Conservation (phyloP, 53 echinoderm and acorn worm genomes). For the Arbacia lixula region DNA sequence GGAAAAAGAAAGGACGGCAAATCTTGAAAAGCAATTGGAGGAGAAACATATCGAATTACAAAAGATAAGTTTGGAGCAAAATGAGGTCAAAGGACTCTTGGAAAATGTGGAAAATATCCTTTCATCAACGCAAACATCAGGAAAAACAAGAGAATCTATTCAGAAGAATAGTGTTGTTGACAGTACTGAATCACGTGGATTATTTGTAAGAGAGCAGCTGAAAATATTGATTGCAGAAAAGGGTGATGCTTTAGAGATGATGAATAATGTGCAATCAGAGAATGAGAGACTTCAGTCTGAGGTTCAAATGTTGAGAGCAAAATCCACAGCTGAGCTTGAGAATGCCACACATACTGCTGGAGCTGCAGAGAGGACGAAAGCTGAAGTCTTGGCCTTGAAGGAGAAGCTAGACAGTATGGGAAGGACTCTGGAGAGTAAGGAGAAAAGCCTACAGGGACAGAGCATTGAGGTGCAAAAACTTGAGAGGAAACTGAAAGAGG, state of each 20-base stretch:
- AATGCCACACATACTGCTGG: constrained; percentile 3
- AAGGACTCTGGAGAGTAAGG: constrained; percentile 42
- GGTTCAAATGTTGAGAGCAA: constrained; percentile 6
- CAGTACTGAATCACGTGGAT: not conserved
- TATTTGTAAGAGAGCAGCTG: constrained; percentile 6
- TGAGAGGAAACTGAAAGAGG: constrained; percentile 19
- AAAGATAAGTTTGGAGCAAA: constrained; percentile 3
- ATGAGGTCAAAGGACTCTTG: not conserved
- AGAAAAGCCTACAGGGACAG: constrained; percentile 22
- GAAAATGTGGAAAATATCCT: not conserved
- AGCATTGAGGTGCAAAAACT: constrained; percentile 37
- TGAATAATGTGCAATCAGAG: constrained; percentile 22
- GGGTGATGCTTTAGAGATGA: constrained; percentile 15
- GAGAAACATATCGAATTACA: not conserved
- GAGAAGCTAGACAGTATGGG: constrained; percentile 47
- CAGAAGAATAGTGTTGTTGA: constrained; percentile 18
- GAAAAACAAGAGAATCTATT: not conserved
- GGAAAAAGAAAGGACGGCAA: constrained; percentile 21
- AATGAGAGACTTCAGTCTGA: constrained; percentile 11
- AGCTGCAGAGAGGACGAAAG: constrained; percentile 7
- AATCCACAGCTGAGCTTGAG: not conserved
- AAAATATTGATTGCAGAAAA: constrained; percentile 16
- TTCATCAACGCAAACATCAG: not conserved
- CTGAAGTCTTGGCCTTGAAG: constrained; percentile 15
- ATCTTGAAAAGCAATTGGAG: constrained; percentile 15